These are phyloP conservation scores for Exaiptasia diaphana DNA, from an alignment of 64 coral and sea anemone genomes.

Conservation along the genomic window DNA sequence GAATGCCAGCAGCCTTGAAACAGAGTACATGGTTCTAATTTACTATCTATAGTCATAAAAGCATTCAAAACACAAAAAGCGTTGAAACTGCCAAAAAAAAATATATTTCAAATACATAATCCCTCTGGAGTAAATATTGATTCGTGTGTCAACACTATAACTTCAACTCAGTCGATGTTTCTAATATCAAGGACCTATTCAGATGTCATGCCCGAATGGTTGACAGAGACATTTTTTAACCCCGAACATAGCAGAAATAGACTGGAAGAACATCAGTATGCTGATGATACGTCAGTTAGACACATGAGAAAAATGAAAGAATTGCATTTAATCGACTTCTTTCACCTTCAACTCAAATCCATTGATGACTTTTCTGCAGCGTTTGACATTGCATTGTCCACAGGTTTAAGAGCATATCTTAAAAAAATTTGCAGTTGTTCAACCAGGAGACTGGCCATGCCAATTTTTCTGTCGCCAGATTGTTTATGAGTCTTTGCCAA, in stretches of 20 bases:
- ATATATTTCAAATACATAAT: no score
- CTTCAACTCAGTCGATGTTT: slow-evolving; percentile 17
- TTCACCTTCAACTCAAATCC: slow-evolving; percentile 39
- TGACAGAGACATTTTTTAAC: slow-evolving; percentile 47
- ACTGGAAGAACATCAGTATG: slow-evolving; percentile 44
- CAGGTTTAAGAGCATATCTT: slow-evolving; percentile 14
- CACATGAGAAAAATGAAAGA: slow-evolving; percentile 54
- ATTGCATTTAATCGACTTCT: slow-evolving; percentile 45
- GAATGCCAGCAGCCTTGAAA: no score
- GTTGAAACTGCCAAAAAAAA: no score
- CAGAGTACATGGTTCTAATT: no score
- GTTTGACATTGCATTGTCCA: slow-evolving; percentile 21
- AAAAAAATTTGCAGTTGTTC: slow-evolving; percentile 34
- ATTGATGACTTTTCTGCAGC: slow-evolving; percentile 47
- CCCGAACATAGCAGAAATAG: slow-evolving; percentile 22
- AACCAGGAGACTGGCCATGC: slow-evolving; percentile 57
- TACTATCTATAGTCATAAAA: no score
- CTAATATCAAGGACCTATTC: slow-evolving; percentile 35
- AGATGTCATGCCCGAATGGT: slow-evolving; percentile 54
- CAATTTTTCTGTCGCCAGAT: slow-evolving; percentile 38
- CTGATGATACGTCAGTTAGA: slow-evolving; percentile 17
- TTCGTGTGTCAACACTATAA: neutral
- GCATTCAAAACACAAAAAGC: no score
- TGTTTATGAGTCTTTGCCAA: slow-evolving; percentile 5
- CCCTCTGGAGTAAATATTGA: slow-evolving; percentile 9